phyloP scores from a whole-genome alignment of 2,113 vertebrate species.

The Peromyscus polionotus region DNA sequence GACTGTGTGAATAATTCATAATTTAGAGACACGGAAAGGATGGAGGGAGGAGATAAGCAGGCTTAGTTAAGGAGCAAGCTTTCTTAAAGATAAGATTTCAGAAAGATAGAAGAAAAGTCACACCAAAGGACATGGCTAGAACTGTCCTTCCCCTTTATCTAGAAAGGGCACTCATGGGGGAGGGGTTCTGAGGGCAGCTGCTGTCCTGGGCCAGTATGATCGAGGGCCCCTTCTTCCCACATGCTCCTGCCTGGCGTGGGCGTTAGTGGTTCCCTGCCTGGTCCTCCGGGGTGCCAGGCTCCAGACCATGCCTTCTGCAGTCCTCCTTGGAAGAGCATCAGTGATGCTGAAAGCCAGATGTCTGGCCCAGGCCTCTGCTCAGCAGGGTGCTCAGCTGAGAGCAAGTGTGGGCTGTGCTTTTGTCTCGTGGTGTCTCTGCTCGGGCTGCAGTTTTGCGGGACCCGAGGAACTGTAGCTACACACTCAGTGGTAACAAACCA shows the following conservation, averaged over 20 bases:
- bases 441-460: neutral
- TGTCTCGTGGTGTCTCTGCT: neutral
- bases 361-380: neutral
- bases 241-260: neutral
- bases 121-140: neutral
- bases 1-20: constrained; percentile 56
- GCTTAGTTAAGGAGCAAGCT: constrained; percentile 31
- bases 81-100: constrained; percentile 58
- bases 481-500: neutral
- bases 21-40: constrained; percentile 10
- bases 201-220: neutral
- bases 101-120: constrained; percentile 46
- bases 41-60: constrained; percentile 17
- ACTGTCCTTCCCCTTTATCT: neutral
- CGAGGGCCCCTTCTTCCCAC: too few relatives aligned
- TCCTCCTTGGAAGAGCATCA: neutral
- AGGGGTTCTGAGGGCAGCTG: neutral
- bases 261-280: neutral
- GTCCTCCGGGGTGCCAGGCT: neutral
- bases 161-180: neutral
- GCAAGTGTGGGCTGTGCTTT: neutral
- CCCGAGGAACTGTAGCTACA: neutral
- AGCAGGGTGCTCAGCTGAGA: neutral
- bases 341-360: neutral
- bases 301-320: neutral